Base-by-base conservation (phyloP, 2,888 invertebrate species). In the Linnaemya tessellans region DNA sequence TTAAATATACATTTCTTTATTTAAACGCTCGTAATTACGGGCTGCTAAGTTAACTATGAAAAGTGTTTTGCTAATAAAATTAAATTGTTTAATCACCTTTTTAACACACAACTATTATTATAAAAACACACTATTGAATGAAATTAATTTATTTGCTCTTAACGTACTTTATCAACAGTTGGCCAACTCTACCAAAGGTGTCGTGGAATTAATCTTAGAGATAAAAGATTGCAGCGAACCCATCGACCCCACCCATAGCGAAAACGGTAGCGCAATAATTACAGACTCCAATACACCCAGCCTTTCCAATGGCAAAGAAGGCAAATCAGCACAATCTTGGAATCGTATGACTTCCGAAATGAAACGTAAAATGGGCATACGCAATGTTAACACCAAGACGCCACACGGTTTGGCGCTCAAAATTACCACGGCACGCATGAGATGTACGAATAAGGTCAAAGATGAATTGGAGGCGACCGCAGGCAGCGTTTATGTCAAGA, bases 401-500 rank as follows among this genome's bases (percentile, higher is more conserved):
- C 89, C 89, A 3, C 88, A 88, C 41, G 88, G 88, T 2, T 86
- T 91, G 0, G 81, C 88, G 20, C 85, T 92, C 3, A 90, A 89
- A 46, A 88, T 92, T 0, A 91, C 90, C 0, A 93, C 93, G 0
- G 84, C 92, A 0, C 90, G 91, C 74, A 92, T 92, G 92, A 89
- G 92, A 8, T 92, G 92, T 84, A 90, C 93, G 60, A 91, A 92
- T 80, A 92, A 92, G 87, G 92, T 92, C 2, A 93, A 92, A 88
- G 92, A 92, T 67, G 92, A 93, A 43, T 89, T 93, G 75, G 92
- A 92, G 86, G 89, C 89, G 51, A 90, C 90, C 10, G 92, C 91
- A n/a, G 90, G 90, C 46, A 95, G 95, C 74, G 93, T 97, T 89
- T 97, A 97, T 90, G 94, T 97, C 86, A 97, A 97, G 92, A 96